These are phyloP conservation scores for Gallinago undulata DNA, from an alignment of 2,113 vertebrate species.

Conservation along the genomic window DNA sequence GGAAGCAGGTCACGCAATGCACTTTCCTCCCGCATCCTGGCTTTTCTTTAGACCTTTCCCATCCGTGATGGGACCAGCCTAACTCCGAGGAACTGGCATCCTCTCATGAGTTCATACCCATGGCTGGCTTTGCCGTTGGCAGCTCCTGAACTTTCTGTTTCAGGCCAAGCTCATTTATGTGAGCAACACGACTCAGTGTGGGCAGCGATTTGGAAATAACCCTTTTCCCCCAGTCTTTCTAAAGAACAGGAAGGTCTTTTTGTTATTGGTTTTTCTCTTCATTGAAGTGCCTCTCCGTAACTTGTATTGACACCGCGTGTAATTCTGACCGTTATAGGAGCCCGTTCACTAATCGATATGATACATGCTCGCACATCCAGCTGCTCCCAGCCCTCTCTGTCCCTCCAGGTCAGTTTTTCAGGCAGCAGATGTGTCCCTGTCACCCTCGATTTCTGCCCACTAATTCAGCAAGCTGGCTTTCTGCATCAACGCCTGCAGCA, in stretches of 20 bases:
- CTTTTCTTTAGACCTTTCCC: neutral
- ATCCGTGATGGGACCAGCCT: neutral
- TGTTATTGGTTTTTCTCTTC: neutral
- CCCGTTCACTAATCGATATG: fast-evolving
- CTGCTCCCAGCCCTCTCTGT: neutral
- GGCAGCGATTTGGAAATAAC: neutral
- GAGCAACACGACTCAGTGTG: neutral
- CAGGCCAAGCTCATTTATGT: neutral
- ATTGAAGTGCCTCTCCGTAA: neutral
- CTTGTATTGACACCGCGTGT: neutral
- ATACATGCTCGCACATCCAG: neutral
- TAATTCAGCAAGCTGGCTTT: fast-evolving
- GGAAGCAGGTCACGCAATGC: neutral
- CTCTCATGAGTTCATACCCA: neutral
- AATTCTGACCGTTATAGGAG: neutral
- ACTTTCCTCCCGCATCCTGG: neutral
- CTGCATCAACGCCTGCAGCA: neutral
- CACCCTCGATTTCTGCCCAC: neutral
- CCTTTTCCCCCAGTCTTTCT: neutral
- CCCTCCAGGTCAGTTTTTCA: constrained; percentile 12
- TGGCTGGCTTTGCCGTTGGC: neutral
- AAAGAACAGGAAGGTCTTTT: neutral
- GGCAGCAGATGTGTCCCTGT: constrained; percentile 20
- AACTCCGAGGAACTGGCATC: fast-evolving
- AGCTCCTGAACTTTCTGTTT: neutral